phyloP scores from a whole-genome alignment of 2,888 invertebrate genomes.

The Meliscaeva auricollis region DNA sequence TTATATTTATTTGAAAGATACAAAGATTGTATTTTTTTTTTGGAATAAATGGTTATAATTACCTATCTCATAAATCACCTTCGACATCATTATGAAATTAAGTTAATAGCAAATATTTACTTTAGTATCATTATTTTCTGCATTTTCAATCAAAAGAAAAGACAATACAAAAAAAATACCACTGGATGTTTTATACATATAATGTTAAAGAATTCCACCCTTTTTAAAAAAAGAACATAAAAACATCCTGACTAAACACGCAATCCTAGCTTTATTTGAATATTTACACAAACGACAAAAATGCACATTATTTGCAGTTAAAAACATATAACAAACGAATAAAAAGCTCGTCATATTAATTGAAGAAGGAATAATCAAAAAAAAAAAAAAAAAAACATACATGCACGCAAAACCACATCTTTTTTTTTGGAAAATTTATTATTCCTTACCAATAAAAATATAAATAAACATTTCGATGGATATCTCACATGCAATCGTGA shows the following conservation, averaged over 20 bases:
- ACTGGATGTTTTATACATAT: no score
- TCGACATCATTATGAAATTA: no score
- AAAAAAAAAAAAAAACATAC: slow-evolving; percentile 9
- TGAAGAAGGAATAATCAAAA: no score
- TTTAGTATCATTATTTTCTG: no score
- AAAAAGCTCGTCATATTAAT: slow-evolving; percentile 1
- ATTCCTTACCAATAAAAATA: slow-evolving; percentile 16
- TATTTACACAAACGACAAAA: neutral
- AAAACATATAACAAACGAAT: slow-evolving; percentile 7
- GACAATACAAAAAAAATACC: no score
- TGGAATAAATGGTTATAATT: no score
- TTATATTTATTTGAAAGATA: no score
- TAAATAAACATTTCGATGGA: slow-evolving; percentile 18
- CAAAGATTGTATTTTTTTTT: no score
- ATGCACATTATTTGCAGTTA: slow-evolving; percentile 45
- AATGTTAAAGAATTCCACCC: neutral
- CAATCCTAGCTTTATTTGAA: neutral
- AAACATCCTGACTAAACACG: neutral
- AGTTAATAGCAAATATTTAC: no score
- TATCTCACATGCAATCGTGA: slow-evolving; percentile 43
- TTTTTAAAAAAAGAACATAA: neutral
- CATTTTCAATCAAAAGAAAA: no score
- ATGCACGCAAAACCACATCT: slow-evolving; percentile 40
- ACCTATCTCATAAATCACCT: no score
- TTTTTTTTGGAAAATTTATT: slow-evolving; percentile 25